Base-by-base conservation (phyloP, 2,113 vertebrate species). In the Myrmecophaga tridactyla region DNA sequence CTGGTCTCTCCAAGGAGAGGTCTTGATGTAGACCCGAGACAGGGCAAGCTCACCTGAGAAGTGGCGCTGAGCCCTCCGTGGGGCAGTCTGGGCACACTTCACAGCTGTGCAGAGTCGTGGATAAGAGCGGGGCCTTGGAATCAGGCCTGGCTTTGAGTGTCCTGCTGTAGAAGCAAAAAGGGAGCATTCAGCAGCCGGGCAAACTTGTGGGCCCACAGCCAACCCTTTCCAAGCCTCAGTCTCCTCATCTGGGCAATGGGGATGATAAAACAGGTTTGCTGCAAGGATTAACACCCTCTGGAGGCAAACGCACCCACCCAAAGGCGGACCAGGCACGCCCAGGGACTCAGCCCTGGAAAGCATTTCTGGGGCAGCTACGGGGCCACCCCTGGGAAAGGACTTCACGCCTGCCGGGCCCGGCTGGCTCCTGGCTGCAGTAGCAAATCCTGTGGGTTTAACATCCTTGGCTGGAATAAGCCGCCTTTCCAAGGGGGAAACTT, bases 401-500 rank as follows among this genome's bases (percentile, higher is more conserved):
- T 58, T 56, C 10, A 0, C 0, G 6, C 51, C 82, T 82, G 94
- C 53, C 0, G 1, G 69, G 77, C 87, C 92, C 88, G 81, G 94
- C 96, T 80, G 90, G 85, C 76, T 94, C 70, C 92, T 96, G 96
- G 96, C 94, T 34, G 18, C 62, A 81, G 96, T 89, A 86, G 53
- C 80, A 53, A 7, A 63, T 90, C 90, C 88, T 83, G 82, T 17
- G 69, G 96, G 96, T 91, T 96, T 96, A 82, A 95, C 67, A 84
- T 90, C 84, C 56, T 82, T 2, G 1, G 93, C 86, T 94, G 91
- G 90, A 96, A 97, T 97, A 95, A 86, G 94, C 89, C 78, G 95
- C 90, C 96, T 96, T 94, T 97, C 95, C 95, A 90, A 91, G 93
- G 82, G 23, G 36, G 92, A 94, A 94, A 80, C 92, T 87, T 92